These are phyloP conservation scores for Musca vetustissima DNA, from an alignment of 1,140 invertebrate species.

Conservation along the genomic window DNA sequence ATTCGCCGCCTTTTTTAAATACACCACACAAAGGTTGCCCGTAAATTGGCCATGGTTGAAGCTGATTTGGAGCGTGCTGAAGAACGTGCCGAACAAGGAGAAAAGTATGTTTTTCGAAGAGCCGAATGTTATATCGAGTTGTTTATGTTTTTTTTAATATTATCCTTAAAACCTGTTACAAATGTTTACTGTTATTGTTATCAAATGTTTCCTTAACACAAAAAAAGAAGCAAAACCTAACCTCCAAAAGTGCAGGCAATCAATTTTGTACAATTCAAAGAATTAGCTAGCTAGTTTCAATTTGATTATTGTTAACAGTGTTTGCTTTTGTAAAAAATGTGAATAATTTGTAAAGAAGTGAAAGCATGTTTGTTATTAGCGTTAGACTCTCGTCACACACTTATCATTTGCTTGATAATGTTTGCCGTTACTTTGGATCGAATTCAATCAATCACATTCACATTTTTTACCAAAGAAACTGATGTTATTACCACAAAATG, in stretches of 20 bases:
- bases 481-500: too few relatives aligned
- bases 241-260: conserved; percentile 7
- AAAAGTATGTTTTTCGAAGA: conserved; percentile 85
- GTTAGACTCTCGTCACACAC: too few relatives aligned
- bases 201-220: background rate
- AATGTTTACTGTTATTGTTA: conserved; percentile 16
- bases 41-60: conserved; percentile 99
- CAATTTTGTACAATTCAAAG: conserved; percentile 2
- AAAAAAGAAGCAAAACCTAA: conserved; percentile 7
- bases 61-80: conserved; percentile 99
- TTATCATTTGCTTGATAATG: too few relatives aligned
- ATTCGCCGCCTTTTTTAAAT: conserved; percentile 29
- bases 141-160: conserved; percentile 9
- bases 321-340: conserved; percentile 24
- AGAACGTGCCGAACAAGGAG: conserved; percentile 98
- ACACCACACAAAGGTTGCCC: conserved; percentile 85
- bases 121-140: background rate
- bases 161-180: conserved; percentile 15
- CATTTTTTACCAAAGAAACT: background rate
- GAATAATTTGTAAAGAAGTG: conserved; percentile 5
- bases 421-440: too few relatives aligned
- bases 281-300: conserved; percentile 23
- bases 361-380: too few relatives aligned
- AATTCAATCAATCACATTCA: background rate
- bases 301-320: background rate